These are phyloP conservation scores for Acromyrmex echinatior DNA, from an alignment of 1,140 invertebrate genomes.

Conservation along the genomic window DNA sequence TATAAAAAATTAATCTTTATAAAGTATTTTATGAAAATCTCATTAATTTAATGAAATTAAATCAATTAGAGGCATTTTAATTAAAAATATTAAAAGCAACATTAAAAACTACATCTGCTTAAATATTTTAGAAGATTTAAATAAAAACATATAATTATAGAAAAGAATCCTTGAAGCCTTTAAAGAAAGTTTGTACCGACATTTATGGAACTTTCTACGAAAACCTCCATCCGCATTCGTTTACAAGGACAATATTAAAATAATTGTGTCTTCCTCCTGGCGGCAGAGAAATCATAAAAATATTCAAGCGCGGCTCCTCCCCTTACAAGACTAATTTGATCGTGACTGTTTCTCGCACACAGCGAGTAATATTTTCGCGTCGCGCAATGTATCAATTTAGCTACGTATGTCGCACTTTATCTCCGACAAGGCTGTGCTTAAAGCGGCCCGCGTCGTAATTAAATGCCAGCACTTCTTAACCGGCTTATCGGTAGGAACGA, in stretches of 20 bases:
- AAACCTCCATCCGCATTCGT: background rate
- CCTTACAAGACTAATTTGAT: background rate
- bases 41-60: background rate
- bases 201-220: background rate
- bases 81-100: background rate
- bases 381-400: slow-evolving; percentile 66
- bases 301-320: background rate
- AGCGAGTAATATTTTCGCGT: slow-evolving; percentile 58
- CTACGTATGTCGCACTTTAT: slow-evolving; percentile 64
- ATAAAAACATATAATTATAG: background rate
- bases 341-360: slow-evolving; percentile 11
- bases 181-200: background rate
- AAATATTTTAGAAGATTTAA: background rate
- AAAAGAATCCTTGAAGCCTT: background rate
- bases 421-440: slow-evolving; percentile 66
- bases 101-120: background rate
- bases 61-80: background rate
- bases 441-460: slow-evolving; percentile 70
- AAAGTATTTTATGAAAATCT: background rate
- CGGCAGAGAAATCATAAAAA: background rate
- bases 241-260: slow-evolving; percentile 7
- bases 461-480: slow-evolving; percentile 73
- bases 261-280: background rate
- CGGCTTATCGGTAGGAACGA: slow-evolving; percentile 66
- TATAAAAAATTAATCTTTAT: background rate